Conservation (phyloP, 2,113 vertebrate species). For the Clarias gariepinus region DNA sequence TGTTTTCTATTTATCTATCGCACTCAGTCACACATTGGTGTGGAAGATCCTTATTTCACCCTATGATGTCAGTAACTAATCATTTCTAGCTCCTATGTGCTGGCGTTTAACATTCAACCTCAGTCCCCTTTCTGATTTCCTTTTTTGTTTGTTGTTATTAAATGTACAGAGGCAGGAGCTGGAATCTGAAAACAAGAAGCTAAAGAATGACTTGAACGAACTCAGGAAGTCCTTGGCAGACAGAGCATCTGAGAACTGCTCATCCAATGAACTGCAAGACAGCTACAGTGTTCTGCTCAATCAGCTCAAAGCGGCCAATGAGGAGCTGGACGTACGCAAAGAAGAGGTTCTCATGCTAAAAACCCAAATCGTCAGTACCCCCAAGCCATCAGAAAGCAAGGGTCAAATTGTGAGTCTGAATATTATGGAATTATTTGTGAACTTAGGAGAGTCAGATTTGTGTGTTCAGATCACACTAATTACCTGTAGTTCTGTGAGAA, state of each 20-base stretch:
- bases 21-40: not conserved
- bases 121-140: not conserved
- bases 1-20: not conserved
- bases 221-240: slow-evolving; percentile 79
- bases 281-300: slow-evolving; percentile 82
- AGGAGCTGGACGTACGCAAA: slow-evolving; percentile 94
- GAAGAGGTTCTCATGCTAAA: slow-evolving; percentile 93
- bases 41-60: not conserved
- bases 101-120: not conserved
- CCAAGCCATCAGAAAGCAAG: slow-evolving; percentile 67
- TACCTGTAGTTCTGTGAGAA: not conserved
- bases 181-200: slow-evolving; percentile 92
- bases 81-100: not conserved
- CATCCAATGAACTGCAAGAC: slow-evolving; percentile 70
- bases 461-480: not conserved
- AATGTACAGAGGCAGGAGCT: slow-evolving; percentile 87
- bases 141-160: not conserved
- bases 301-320: slow-evolving; percentile 83
- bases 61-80: not conserved
- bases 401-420: slow-evolving; percentile 64
- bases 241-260: slow-evolving; percentile 64
- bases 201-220: slow-evolving; percentile 93
- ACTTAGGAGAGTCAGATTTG: not conserved
- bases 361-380: slow-evolving; percentile 82
- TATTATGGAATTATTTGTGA: not conserved